phyloP scores from a whole-genome alignment of 2,113 vertebrate species.

The Myotis davidii region DNA sequence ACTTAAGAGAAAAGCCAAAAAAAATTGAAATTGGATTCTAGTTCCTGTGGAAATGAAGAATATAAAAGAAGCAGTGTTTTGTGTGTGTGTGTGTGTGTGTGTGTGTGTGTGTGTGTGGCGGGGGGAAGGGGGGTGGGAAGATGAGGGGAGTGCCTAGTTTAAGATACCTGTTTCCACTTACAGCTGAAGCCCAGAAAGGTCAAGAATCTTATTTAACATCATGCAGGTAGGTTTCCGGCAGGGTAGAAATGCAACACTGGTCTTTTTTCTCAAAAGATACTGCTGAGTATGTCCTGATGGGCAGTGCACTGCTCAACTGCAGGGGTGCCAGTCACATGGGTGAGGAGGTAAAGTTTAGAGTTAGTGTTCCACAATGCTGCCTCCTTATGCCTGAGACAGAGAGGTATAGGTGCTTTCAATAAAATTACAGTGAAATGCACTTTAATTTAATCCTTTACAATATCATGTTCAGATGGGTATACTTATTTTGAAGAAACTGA shows the following conservation, averaged over 20 bases:
- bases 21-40: neutral
- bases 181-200: neutral
- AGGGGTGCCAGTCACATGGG: rapidly evolving
- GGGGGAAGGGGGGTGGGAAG: rapidly evolving
- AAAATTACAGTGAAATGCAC: neutral
- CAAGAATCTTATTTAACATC: neutral
- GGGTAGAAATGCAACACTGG: neutral
- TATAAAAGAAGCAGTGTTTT: neutral
- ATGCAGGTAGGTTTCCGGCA: neutral
- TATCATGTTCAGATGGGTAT: neutral
- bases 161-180: neutral
- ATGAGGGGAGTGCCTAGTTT: too few relatives aligned
- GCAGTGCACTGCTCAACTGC: neutral
- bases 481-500: neutral
- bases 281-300: too few relatives aligned
- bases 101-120: neutral
- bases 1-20: neutral
- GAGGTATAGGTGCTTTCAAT: neutral
- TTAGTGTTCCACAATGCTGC: neutral
- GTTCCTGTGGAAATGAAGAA: neutral
- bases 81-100: too few relatives aligned
- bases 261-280: rapidly evolving
- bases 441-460: neutral
- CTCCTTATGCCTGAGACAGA: neutral
- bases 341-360: too few relatives aligned